Evolutionary conservation across 2,113 vertebrate genomes (phyloP), one percentile per base, ranked within the genome.

Genomic region (Aptenodytes patagonicus): DNA sequence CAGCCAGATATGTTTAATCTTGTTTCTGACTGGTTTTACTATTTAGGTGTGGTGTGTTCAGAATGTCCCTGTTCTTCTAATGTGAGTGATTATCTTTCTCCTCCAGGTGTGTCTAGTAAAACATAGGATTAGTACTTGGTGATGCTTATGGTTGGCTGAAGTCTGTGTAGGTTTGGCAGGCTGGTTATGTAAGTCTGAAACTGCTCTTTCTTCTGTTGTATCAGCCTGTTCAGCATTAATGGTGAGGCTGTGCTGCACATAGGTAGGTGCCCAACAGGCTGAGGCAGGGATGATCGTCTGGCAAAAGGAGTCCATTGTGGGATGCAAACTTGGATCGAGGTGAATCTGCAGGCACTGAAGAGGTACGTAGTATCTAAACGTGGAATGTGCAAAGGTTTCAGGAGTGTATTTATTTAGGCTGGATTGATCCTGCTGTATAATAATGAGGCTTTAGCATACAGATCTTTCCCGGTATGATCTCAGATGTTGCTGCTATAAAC

Each of bases 141-240:
- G 88, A 42, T 96, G 79, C 95, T 90, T 42, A 18, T 91, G 89
- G 88, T 85, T 96, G 93, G 90, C 75, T 94, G 96, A 55, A 94
- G 85, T 24, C 83, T 84, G 89, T 90, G 80, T 68, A 61, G 95
- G 73, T 95, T 87, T 95, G 89, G 69, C 95, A 96, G 89, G 81
- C 77, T 87, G 69, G 42, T 97, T 96, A 84, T 49, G 0, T 93
- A 97, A 95, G 52, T n/a, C 57, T 92, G 87, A 46, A 93, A 25
- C 34, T 83, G 71, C 71, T 75, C 25, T 66, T 92, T 47, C 46
- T 62, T 70, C 36, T 46, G 42, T 85, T 47, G 17, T 42, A 22
- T 60, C 29, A 11, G 34, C 49, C 61, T 91, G 52, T 11, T 68
- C 71, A 73, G 68, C 51, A 3, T 21, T 69, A 26, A 18, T 26